Percentiles rank a stretch among this genome's conserved stretches.
Evolutionary conservation across 1,140 invertebrate species (phyloP).

Genomic region (Drosophila triauraria): DNA sequence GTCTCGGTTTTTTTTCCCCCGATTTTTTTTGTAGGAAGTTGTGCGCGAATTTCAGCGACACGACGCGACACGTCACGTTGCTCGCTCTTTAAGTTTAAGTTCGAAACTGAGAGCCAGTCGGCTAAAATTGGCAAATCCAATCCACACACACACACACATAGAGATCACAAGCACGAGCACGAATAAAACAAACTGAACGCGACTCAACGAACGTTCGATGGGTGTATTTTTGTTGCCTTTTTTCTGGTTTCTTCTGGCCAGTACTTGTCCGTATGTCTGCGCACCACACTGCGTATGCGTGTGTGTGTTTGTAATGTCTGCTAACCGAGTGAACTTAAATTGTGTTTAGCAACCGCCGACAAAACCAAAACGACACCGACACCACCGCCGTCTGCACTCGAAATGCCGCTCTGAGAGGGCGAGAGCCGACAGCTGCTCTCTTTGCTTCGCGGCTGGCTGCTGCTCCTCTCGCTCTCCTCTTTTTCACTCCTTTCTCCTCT

Average conservation of each 20-base stretch:
- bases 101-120: constrained; percentile 77
- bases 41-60: constrained; percentile 66
- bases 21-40: constrained; percentile 62
- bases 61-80: constrained; percentile 76
- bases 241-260: constrained; percentile 39
- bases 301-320: constrained; percentile 46
- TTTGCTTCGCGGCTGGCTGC: constrained; percentile 24
- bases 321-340: constrained; percentile 81
- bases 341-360: constrained; percentile 63
- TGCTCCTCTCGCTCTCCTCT: constrained; percentile 14
- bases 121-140: constrained; percentile 79
- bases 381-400: constrained; percentile 41
- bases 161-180: constrained; percentile 30
- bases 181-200: constrained; percentile 40
- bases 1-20: constrained; percentile 25
- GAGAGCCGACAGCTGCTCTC: constrained; percentile 19
- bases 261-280: constrained; percentile 23
- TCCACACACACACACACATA: constrained; percentile 40
- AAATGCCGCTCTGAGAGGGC: constrained; percentile 43
- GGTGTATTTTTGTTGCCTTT: constrained; percentile 31
- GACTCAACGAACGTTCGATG: constrained; percentile 34
- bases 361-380: constrained; percentile 50
- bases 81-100: constrained; percentile 83
- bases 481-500: constrained; percentile 13
- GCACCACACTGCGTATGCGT: constrained; percentile 20